Base-by-base conservation (phyloP, 2,113 vertebrate species). In the Syngnathoides biaculeatus region DNA sequence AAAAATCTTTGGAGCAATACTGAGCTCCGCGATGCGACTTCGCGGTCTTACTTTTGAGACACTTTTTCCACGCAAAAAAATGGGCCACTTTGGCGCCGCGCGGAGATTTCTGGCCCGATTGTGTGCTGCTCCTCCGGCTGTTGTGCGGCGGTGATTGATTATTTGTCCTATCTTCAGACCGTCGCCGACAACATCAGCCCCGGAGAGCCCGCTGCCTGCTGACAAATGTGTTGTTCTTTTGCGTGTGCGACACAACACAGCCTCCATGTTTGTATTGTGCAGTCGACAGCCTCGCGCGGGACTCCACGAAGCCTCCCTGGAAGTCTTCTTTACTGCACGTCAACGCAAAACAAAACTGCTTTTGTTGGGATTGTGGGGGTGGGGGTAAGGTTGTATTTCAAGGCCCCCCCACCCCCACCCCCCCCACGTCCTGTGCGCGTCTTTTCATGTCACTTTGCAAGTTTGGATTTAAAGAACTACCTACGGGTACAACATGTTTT, bases 121-220 rank as follows among this genome's bases (percentile, higher is more conserved):
- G 48, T 52, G 48, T 4, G 48, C 48, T 52, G 10, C 48, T 52
- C 48, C 48, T 52, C 8, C 20, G 48, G 48, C n/a, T 52, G 48
- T 52, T 52, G 48, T 52, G 48, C 48, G 48, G 48, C 19, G 48
- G 48, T 52, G 48, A 52, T 52, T 52, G 48, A 52, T 52, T 52
- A 52, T 52, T 52, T 52, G 48, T 52, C 48, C 48, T 9, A n/a
- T n/a, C 48, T 22, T n/a, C 48, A 52, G 48, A n/a, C 48, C n/a
- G n/a, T 52, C 48, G 20, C 48, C 48, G 48, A 22, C 48, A 52
- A 52, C 48, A 52, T 15, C 15, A 15, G 48, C 48, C 48, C n/a
- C 48, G 48, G 48, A 52, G 48, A 10, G 48, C 48, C 20, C 48
- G 48, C 48, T 4, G 48, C 48, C 48, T 22, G 48, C 48, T 52